phyloP scores from a whole-genome alignment of 2,888 invertebrate genomes.

The Tenthredo notha region DNA sequence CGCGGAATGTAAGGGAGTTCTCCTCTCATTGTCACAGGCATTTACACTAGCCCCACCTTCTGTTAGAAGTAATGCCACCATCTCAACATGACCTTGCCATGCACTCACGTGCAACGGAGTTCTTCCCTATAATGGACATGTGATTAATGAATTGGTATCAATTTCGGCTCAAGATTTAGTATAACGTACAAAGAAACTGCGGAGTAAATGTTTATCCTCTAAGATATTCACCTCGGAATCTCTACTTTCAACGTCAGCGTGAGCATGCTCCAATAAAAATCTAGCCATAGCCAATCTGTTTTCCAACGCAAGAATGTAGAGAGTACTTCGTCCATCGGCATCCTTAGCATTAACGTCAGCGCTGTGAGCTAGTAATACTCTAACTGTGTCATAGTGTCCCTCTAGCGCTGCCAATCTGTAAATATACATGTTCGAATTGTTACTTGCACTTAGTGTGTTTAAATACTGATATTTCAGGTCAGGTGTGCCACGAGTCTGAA shows the following conservation, averaged over 20 bases:
- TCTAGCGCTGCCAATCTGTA: constrained; percentile 88
- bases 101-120: constrained; percentile 94
- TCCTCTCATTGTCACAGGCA: constrained; percentile 91
- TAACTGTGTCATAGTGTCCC: constrained; percentile 90
- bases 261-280: constrained; percentile 87
- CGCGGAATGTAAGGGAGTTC: constrained; percentile 96
- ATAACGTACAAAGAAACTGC: background rate
- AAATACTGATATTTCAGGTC: background rate
- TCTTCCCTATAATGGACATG: constrained; percentile 82
- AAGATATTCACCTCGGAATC: constrained; percentile 86
- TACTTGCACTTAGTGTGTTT: background rate
- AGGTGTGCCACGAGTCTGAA: background rate
- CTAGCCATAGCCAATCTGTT: constrained; percentile 92
- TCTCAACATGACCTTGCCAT: constrained; percentile 96
- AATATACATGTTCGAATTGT: background rate
- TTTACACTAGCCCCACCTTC: constrained; percentile 93
- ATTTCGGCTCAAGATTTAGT: background rate
- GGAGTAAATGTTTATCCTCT: background rate
- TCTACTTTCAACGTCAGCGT: constrained; percentile 90
- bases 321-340: constrained; percentile 94
- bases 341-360: constrained; percentile 94
- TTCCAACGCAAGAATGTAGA: constrained; percentile 94
- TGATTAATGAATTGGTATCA: background rate
- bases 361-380: constrained; percentile 85
- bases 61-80: constrained; percentile 91